These are phyloP conservation scores for Oreortyx pictus DNA, from an alignment of 2,797 vertebrate genomes.

Conservation along the genomic window DNA sequence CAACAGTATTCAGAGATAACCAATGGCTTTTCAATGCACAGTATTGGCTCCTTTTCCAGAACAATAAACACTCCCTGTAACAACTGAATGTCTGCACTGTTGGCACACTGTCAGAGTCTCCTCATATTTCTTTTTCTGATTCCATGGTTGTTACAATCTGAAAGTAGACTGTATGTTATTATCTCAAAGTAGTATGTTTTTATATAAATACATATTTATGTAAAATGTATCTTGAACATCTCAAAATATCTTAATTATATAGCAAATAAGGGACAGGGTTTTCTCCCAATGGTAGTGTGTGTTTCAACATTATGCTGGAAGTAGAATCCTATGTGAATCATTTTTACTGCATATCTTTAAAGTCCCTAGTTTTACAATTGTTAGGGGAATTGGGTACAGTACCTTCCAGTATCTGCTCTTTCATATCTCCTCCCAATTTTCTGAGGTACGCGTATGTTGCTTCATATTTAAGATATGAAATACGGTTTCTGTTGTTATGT, in stretches of 20 bases:
- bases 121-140: background rate
- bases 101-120: background rate
- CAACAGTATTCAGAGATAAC: background rate
- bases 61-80: slow-evolving; percentile 18
- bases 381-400: background rate
- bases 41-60: slow-evolving; percentile 32
- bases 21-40: slow-evolving; percentile 38
- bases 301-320: background rate
- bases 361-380: background rate
- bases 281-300: background rate
- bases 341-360: background rate
- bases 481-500: background rate
- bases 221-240: background rate
- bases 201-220: background rate
- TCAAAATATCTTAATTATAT: background rate
- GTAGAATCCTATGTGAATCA: background rate
- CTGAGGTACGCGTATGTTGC: background rate
- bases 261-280: background rate
- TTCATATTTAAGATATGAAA: background rate
- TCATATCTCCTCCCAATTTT: background rate
- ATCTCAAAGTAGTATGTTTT: background rate
- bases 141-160: background rate
- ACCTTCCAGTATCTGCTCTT: background rate
- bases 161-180: background rate
- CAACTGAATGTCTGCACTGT: slow-evolving; percentile 10